These are phyloP conservation scores for Drosophila kepulauana DNA, from an alignment of 1,140 invertebrate genomes.

Conservation along the genomic window DNA sequence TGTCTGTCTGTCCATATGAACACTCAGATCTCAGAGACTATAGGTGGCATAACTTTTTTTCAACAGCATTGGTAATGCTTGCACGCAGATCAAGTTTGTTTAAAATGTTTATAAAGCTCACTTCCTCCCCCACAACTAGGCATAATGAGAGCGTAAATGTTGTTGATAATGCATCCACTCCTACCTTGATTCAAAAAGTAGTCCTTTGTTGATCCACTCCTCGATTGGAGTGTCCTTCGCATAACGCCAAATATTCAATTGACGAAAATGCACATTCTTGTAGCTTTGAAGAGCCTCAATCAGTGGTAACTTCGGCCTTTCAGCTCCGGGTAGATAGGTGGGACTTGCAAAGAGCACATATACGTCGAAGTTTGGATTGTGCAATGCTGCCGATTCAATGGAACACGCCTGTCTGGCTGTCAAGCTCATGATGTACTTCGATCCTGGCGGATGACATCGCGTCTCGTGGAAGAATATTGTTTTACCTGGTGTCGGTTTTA, in stretches of 20 bases:
- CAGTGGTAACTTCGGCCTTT: conserved; percentile 15
- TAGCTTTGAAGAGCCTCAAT: conserved; percentile 85
- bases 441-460: conserved; percentile 75
- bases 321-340: not conserved
- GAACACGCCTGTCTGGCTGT: conserved; percentile 88
- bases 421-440: conserved; percentile 63
- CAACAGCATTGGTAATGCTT: too few relatives aligned
- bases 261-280: conserved; percentile 87
- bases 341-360: conserved; percentile 86
- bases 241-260: conserved; percentile 87
- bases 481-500: conserved; percentile 80
- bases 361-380: conserved; percentile 87
- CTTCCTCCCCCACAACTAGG: too few relatives aligned
- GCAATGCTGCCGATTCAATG: conserved; percentile 88
- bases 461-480: conserved; percentile 88
- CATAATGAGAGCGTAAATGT: not conserved
- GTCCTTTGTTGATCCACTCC: conserved; percentile 86
- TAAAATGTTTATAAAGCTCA: too few relatives aligned
- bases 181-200: conserved; percentile 86
- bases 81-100: too few relatives aligned
- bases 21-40: too few relatives aligned
- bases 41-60: too few relatives aligned
- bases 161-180: too few relatives aligned
- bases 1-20: too few relatives aligned
- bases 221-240: conserved; percentile 87